phyloP scores from a whole-genome alignment of 2,113 vertebrate species.

The Herpetotheres cachinnans region DNA sequence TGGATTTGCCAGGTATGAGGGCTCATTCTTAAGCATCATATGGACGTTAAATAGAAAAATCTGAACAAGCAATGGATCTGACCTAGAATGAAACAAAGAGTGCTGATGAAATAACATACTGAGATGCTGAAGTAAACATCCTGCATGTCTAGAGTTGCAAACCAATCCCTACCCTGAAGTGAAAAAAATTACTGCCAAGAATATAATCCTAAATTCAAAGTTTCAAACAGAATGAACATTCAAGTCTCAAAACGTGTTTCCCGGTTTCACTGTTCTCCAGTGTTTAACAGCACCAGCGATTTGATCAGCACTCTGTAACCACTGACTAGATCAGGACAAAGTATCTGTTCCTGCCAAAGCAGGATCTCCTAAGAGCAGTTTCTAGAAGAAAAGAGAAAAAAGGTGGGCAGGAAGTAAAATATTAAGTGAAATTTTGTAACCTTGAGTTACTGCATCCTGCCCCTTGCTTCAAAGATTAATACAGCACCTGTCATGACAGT shows the following conservation, averaged over 20 bases:
- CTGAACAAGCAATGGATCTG: neutral
- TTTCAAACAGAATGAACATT: neutral
- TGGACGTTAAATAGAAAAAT: neutral
- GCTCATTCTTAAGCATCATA: neutral
- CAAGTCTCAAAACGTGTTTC: neutral
- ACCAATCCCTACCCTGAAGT: neutral
- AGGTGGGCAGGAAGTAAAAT: neutral
- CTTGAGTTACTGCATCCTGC: neutral
- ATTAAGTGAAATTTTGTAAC: neutral
- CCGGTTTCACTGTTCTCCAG: neutral
- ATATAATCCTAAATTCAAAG: neutral
- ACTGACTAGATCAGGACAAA: neutral
- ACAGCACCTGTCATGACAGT: neutral
- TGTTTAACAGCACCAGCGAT: neutral
- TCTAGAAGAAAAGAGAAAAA: neutral
- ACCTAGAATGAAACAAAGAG: neutral
- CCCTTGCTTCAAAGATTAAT: neutral
- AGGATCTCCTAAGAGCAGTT: neutral
- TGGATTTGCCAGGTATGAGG: neutral
- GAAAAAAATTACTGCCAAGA: neutral
- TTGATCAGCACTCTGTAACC: neutral
- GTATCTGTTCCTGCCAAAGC: neutral
- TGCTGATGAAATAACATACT: neutral
- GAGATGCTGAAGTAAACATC: conserved; percentile 5
- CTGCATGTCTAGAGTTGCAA: neutral